A percentile compares a stretch with the other conserved stretches of the same genome.
Conservation (phyloP, 1,140 invertebrate genomes). For the Caenorhabditis latens region DNA sequence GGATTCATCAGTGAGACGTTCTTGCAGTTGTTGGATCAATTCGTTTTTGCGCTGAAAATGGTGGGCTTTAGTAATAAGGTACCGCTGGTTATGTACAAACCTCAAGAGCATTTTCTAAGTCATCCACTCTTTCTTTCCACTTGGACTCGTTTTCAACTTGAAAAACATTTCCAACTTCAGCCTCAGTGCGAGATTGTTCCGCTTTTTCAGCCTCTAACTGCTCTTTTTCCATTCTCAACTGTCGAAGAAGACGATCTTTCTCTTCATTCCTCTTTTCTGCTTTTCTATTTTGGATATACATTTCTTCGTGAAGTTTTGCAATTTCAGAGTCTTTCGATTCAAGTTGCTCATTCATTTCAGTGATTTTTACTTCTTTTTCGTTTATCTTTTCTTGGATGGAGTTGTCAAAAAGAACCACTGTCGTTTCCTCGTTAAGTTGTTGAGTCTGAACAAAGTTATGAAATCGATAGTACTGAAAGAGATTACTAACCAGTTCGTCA, state of each 20-base stretch:
- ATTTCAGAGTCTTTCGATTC: slow-evolving; percentile 45
- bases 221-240: slow-evolving; percentile 42
- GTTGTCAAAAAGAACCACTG: slow-evolving; percentile 55
- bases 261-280: background rate
- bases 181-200: slow-evolving; percentile 36
- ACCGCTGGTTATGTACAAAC: background rate
- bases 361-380: slow-evolving; percentile 13
- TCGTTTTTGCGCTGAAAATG: slow-evolving; percentile 56
- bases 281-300: slow-evolving; percentile 27
- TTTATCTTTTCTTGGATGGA: slow-evolving; percentile 53
- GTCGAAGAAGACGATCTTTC: slow-evolving; percentile 23
- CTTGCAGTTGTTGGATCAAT: slow-evolving; percentile 63
- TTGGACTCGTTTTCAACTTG: slow-evolving; percentile 63
- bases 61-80: background rate
- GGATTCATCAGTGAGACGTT: slow-evolving; percentile 60
- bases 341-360: slow-evolving; percentile 45
- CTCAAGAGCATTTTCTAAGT: slow-evolving; percentile 60
- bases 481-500: background rate
- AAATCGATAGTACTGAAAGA: background rate
- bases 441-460: slow-evolving; percentile 24
- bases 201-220: slow-evolving; percentile 5
- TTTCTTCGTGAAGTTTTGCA: slow-evolving; percentile 59
- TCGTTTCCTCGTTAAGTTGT: slow-evolving; percentile 51
- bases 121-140: slow-evolving; percentile 61
- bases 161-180: slow-evolving; percentile 47